These are phyloP conservation scores for Heteronetta atricapilla DNA, from an alignment of 2,113 vertebrate species.

Conservation along the genomic window DNA sequence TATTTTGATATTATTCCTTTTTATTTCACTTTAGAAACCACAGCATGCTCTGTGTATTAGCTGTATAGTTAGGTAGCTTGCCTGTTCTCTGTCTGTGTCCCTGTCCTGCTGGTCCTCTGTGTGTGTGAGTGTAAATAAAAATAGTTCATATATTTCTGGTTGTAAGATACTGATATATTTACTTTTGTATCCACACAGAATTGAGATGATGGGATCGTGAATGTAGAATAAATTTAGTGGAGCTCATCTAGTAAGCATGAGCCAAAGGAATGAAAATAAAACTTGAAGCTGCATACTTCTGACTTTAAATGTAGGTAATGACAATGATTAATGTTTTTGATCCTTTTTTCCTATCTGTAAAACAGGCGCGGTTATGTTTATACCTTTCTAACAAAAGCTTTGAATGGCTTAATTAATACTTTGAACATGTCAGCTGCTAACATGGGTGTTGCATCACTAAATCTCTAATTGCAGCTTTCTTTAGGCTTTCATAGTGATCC, in stretches of 20 bases:
- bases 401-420: background rate
- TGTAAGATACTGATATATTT: background rate
- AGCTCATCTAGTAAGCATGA: background rate
- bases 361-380: background rate
- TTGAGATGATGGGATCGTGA: background rate
- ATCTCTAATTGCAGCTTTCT: background rate
- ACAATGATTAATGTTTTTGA: background rate
- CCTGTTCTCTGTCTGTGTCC: background rate
- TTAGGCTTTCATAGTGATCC: background rate
- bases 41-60: background rate
- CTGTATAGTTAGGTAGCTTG: background rate
- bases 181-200: background rate
- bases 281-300: background rate
- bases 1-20: background rate
- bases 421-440: background rate
- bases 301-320: background rate
- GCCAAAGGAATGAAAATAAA: background rate
- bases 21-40: background rate
- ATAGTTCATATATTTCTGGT: background rate
- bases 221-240: background rate
- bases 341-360: background rate
- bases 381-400: background rate
- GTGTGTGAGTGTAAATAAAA: background rate
- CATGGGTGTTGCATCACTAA: background rate
- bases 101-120: background rate